Percentiles rank a stretch among this genome's conserved stretches.
These are phyloP conservation scores for Heteractis magnifica DNA, from an alignment of 92 coral and sea anemone species.

Conservation along the genomic window DNA sequence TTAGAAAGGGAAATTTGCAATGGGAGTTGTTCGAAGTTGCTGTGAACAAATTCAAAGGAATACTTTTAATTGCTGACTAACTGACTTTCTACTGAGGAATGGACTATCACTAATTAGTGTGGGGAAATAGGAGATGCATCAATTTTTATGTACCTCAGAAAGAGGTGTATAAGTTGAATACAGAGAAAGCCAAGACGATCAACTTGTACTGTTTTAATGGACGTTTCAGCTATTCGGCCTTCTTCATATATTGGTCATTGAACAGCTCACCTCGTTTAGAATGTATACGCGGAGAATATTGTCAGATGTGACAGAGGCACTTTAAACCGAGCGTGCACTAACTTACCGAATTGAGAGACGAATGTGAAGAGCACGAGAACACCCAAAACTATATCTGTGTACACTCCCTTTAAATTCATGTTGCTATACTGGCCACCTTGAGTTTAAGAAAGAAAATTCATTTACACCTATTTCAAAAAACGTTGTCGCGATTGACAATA, in stretches of 20 bases:
- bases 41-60: background rate
- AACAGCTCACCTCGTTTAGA: too few species aligned
- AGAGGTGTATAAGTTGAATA: too few species aligned
- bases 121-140: background rate
- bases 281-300: too few species aligned
- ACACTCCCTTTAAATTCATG: background rate
- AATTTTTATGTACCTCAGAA: too few species aligned
- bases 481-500: background rate
- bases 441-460: background rate
- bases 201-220: too few species aligned
- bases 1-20: background rate
- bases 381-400: background rate
- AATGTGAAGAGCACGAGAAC: background rate
- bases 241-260: too few species aligned
- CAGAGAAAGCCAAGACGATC: too few species aligned
- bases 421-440: background rate
- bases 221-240: too few species aligned
- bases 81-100: too few species aligned
- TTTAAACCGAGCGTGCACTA: background rate
- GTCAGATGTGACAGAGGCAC: too few species aligned
- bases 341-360: background rate
- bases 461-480: too few species aligned
- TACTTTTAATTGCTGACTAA: too few species aligned
- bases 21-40: background rate
- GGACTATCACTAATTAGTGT: background rate